Conservation (phyloP, 2,113 vertebrate genomes). For the Microtus richardsoni region DNA sequence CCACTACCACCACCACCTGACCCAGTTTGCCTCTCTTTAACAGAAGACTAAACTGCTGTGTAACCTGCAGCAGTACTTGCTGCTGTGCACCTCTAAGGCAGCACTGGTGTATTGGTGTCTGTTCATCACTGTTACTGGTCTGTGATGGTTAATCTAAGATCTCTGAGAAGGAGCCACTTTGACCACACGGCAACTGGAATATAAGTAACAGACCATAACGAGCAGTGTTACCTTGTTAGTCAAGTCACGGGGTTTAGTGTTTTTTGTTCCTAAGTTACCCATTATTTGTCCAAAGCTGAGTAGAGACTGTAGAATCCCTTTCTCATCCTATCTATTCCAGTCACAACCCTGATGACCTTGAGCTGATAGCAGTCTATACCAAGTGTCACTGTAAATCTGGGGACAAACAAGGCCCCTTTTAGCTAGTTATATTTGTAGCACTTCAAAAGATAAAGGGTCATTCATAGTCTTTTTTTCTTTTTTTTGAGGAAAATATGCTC, state of each 20-base stretch:
- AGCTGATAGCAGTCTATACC: not conserved
- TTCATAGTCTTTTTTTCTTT: not conserved
- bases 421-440: conserved; percentile 24
- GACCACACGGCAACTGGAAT: not conserved
- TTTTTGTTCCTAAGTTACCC: not conserved
- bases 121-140: not conserved
- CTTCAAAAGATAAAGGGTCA: conserved; percentile 7
- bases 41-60: not conserved
- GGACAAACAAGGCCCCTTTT: not conserved
- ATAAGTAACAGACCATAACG: not conserved
- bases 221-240: conserved; percentile 3
- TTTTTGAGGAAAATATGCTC: not conserved
- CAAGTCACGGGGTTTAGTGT: not conserved
- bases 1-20: not conserved
- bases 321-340: not conserved
- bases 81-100: not conserved
- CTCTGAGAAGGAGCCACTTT: conserved; percentile 16
- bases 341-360: conserved; percentile 11
- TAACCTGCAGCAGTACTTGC: not conserved
- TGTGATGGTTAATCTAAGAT: not conserved
- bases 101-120: not conserved
- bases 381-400: not conserved
- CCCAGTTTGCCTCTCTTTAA: conserved; percentile 40
- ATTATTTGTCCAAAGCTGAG: conserved; percentile 22
- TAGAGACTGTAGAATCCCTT: conserved; percentile 19